phyloP scores from a whole-genome alignment of 2,113 vertebrate species.

The Entomyzon cyanotis region DNA sequence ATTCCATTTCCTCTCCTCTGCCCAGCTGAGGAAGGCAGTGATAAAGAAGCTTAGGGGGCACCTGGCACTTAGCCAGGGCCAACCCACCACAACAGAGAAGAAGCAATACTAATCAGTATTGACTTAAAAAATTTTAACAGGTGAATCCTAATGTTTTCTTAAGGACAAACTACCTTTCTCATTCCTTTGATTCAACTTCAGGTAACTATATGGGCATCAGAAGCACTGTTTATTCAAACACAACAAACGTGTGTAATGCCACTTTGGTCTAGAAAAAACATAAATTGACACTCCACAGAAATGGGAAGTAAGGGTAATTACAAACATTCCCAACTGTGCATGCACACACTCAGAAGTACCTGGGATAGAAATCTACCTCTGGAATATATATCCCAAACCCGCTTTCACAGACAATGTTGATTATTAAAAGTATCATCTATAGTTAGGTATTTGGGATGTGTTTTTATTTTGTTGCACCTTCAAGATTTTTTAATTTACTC shows the following conservation, averaged over 20 bases:
- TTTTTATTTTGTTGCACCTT: background rate
- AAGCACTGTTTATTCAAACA: background rate
- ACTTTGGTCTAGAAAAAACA: background rate
- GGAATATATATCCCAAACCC: background rate
- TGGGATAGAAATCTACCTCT: background rate
- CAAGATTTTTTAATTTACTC: background rate
- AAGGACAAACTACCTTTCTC: background rate
- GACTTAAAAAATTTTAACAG: background rate
- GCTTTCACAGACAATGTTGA: background rate
- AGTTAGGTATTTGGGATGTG: background rate
- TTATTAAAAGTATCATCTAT: background rate
- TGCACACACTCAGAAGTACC: background rate
- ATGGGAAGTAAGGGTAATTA: background rate
- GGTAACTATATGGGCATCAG: background rate
- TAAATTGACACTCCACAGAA: background rate
- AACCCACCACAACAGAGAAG: background rate
- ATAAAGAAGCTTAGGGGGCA: background rate
- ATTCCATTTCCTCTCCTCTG: background rate
- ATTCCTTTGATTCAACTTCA: background rate
- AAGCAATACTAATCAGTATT: background rate
- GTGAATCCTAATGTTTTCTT: background rate
- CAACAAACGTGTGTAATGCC: background rate
- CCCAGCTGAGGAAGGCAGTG: background rate
- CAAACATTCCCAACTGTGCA: fast-evolving
- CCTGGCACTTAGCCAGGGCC: background rate